Evolutionary conservation across 1,140 invertebrate species (phyloP).

Genomic region (Zaprionus tsacasi): DNA sequence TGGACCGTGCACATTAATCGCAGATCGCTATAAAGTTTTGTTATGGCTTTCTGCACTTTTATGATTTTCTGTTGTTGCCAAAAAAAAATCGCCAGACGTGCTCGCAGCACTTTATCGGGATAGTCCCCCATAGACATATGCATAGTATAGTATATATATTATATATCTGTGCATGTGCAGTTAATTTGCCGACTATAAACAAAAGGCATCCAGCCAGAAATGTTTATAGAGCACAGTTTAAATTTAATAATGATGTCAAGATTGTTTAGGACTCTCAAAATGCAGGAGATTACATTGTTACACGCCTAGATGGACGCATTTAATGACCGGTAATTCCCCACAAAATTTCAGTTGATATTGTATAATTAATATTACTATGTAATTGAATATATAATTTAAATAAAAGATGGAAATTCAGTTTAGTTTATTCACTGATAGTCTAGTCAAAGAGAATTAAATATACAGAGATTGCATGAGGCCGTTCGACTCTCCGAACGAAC

Average conservation of each 20-base stretch:
- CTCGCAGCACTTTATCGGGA: conserved; percentile 11
- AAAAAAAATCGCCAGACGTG: conserved; percentile 55
- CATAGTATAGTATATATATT: not conserved
- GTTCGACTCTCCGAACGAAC: too few relatives aligned
- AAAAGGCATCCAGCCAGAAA: conserved; percentile 10
- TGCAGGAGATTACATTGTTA: not conserved
- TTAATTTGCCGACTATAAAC: conserved; percentile 29
- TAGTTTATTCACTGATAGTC: too few relatives aligned
- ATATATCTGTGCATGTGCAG: conserved; percentile 38
- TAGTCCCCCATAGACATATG: conserved; percentile 17
- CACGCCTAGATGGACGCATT: not conserved
- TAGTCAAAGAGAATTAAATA: too few relatives aligned
- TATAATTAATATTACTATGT: too few relatives aligned
- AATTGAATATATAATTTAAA: too few relatives aligned
- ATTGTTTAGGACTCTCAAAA: not conserved
- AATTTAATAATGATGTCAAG: conserved; percentile 30
- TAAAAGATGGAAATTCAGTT: too few relatives aligned
- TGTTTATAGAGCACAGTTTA: not conserved
- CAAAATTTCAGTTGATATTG: too few relatives aligned
- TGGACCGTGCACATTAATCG: not conserved
- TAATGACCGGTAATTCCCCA: not conserved
- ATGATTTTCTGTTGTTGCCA: conserved; percentile 61
- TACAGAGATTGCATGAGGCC: too few relatives aligned
- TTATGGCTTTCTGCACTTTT: conserved; percentile 28
- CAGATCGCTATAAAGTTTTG: conserved; percentile 22